A percentile compares a stretch with the other conserved stretches of the same genome.
These are phyloP conservation scores for Apis mellifera DNA, from an alignment of 1,140 invertebrate species.

Conservation along the genomic window Amel_HAv3.1 CM009940.2:195501-196000, in stretches of 20 bases:
- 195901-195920: neutral
- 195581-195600: conserved; percentile 93
- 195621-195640: conserved; percentile 94
- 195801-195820: conserved; percentile 99
- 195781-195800: conserved; percentile 98
- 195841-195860: conserved; percentile 96
- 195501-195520: conserved; percentile 98
- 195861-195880: conserved; percentile 98
- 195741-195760: conserved; percentile 91
- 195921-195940: neutral
- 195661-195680: conserved; percentile 97
- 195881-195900: conserved; percentile 94
- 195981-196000: conserved; percentile 97
- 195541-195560: conserved; percentile 93
- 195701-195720: conserved; percentile 98
- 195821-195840: conserved; percentile 90
- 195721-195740: conserved; percentile 98
- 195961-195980: conserved; percentile 82
- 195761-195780: conserved; percentile 96
- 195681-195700: conserved; percentile 97
- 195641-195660: conserved; percentile 95
- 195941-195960: neutral
- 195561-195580: conserved; percentile 97
- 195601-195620: conserved; percentile 92
- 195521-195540: conserved; percentile 97